These are phyloP conservation scores for Epicampocera succincta DNA, from an alignment of 2,888 invertebrate species.

Conservation along the genomic window DNA sequence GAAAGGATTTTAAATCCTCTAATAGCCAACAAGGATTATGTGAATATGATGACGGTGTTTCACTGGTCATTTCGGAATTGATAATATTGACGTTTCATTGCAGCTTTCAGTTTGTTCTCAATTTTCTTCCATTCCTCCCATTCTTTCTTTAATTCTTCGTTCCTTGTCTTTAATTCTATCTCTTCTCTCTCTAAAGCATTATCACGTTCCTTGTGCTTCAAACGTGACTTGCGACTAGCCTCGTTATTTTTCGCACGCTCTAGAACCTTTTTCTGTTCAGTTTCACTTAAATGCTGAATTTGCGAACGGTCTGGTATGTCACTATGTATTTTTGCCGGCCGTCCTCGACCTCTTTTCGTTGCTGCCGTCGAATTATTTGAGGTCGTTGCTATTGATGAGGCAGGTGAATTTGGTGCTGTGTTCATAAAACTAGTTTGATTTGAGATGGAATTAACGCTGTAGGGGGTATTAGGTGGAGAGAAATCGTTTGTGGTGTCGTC, in stretches of 20 bases:
- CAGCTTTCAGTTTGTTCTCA: constrained; percentile 64
- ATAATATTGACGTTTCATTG: constrained; percentile 61
- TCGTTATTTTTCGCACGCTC: constrained; percentile 80
- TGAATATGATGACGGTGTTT: not conserved
- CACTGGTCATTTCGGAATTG: constrained; percentile 24
- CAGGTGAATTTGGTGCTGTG: constrained; percentile 75
- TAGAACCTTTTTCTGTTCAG: constrained; percentile 74
- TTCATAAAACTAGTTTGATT: constrained; percentile 71
- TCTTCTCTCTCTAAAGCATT: constrained; percentile 71
- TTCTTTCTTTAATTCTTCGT: constrained; percentile 47
- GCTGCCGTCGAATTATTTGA: constrained; percentile 35
- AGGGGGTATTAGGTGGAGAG: constrained; percentile 73
- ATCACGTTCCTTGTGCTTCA: constrained; percentile 78
- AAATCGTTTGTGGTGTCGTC: constrained; percentile 59
- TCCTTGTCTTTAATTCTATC: constrained; percentile 31
- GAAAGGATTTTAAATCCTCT: constrained; percentile 23
- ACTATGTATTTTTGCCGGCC: constrained; percentile 79
- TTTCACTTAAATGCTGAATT: constrained; percentile 73
- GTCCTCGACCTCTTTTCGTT: constrained; percentile 75
- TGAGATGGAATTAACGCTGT: constrained; percentile 72
- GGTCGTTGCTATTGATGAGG: constrained; percentile 73
- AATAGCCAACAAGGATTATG: not conserved
- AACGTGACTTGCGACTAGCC: constrained; percentile 78
- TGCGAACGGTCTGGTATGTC: constrained; percentile 76
- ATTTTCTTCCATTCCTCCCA: constrained; percentile 24